Conservation (phyloP, 2,797 vertebrate genomes). For the Sardinella longiceps region DNA sequence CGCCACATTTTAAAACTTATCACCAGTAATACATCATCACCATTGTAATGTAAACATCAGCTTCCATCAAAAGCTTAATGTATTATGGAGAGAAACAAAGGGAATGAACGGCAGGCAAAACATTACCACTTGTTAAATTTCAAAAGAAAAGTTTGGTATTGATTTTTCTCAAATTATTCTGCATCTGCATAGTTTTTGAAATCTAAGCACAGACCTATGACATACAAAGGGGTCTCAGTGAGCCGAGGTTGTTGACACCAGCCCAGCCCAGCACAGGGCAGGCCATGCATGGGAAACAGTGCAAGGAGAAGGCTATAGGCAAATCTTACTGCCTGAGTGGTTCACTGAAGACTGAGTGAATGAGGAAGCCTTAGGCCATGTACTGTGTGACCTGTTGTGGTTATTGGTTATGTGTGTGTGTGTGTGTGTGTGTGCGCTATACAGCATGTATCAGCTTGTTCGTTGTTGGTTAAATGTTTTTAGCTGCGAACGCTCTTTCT, state of each 20-base stretch:
- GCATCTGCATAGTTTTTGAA: not conserved
- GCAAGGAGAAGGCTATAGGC: not conserved
- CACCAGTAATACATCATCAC: too few relatives aligned
- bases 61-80: not conserved
- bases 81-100: not conserved
- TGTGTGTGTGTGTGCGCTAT: not conserved
- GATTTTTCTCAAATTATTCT: too few relatives aligned
- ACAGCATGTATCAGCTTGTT: conserved; percentile 13
- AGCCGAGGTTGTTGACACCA: not conserved
- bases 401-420: not conserved
- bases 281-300: not conserved
- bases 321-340: not conserved
- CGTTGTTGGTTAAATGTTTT: not conserved
- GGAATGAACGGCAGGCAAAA: not conserved
- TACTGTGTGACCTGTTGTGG: not conserved
- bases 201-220: not conserved
- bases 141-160: too few relatives aligned
- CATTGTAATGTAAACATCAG: too few relatives aligned
- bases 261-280: too few relatives aligned
- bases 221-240: not conserved
- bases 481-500: not conserved
- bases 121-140: not conserved
- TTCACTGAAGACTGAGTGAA: not conserved
- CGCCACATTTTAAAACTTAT: too few relatives aligned
- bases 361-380: not conserved